phyloP scores from a whole-genome alignment of 2,797 vertebrate species.

The Chiloscyllium punctatum region DNA sequence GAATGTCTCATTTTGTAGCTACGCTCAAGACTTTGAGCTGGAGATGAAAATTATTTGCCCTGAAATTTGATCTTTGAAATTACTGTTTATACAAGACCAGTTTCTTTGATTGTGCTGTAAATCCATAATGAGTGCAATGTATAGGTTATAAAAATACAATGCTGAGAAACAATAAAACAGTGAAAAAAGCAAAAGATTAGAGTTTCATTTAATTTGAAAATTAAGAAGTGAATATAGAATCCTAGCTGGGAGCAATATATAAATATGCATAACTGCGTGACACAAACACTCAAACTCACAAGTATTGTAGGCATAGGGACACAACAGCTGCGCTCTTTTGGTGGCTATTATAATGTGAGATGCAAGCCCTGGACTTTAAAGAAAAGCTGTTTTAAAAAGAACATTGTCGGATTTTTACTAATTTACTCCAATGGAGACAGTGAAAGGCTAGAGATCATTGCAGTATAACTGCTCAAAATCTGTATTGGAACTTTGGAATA shows the following conservation, averaged over 20 bases:
- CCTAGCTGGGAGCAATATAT: background rate
- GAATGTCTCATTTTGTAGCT: background rate
- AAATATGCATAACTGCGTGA: background rate
- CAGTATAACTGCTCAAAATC: background rate
- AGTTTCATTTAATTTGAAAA: background rate
- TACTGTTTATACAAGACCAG: background rate
- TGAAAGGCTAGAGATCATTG: background rate
- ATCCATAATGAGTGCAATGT: background rate
- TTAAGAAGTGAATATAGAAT: constrained; percentile 7
- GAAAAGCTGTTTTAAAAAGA: background rate
- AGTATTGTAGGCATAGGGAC: too few relatives aligned
- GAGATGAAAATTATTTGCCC: constrained; percentile 4
- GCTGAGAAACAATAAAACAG: background rate
- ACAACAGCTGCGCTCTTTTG: too few relatives aligned
- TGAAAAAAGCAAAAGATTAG: background rate
- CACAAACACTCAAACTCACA: background rate
- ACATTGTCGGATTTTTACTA: too few relatives aligned
- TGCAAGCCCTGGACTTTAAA: background rate
- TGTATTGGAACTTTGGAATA: background rate
- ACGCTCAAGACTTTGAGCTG: background rate
- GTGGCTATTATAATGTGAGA: background rate
- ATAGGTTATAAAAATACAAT: background rate
- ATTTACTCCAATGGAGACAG: background rate
- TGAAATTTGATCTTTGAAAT: constrained; percentile 24
- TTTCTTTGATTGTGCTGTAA: constrained; percentile 11